Percentiles rank a stretch among this genome's conserved stretches.
Evolutionary conservation across 2,113 vertebrate species (phyloP).

Genomic region (Aegithalos caudatus): DNA sequence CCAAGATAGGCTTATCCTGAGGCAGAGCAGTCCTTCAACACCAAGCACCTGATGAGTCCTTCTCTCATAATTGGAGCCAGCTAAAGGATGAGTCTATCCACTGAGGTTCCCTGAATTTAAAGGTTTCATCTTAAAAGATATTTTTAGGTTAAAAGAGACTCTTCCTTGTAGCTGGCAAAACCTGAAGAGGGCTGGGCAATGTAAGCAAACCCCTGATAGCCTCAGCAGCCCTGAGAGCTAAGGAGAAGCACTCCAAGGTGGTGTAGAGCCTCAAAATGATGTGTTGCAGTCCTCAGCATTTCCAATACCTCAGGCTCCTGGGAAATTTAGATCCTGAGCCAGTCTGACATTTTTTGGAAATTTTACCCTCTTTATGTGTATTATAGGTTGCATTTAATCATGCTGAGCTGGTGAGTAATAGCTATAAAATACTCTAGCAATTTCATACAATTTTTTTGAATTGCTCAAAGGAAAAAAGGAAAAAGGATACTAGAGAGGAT

Average conservation of each 20-base stretch:
- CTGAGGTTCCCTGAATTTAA: background rate
- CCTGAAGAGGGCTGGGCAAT: background rate
- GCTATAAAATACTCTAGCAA: background rate
- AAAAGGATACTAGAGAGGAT: background rate
- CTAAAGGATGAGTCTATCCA: background rate
- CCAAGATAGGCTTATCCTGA: background rate
- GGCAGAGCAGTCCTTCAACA: background rate
- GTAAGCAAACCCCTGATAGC: background rate
- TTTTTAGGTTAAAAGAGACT: background rate
- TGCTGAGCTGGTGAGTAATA: slow-evolving; percentile 17
- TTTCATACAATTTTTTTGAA: background rate
- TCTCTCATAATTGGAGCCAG: background rate
- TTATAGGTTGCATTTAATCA: slow-evolving; percentile 8
- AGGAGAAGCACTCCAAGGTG: background rate
- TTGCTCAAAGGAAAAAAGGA: background rate
- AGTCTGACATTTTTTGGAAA: background rate
- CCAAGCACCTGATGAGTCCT: background rate
- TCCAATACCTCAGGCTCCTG: background rate
- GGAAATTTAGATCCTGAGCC: slow-evolving; percentile 11
- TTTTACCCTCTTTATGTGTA: background rate
- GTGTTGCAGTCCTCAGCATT: background rate
- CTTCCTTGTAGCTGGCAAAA: background rate
- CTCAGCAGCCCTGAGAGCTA: background rate
- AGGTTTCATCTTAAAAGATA: background rate
- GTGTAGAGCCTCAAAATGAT: background rate